Conservation (phyloP, 2,797 vertebrate genomes). For the Poecilia velifera region DNA sequence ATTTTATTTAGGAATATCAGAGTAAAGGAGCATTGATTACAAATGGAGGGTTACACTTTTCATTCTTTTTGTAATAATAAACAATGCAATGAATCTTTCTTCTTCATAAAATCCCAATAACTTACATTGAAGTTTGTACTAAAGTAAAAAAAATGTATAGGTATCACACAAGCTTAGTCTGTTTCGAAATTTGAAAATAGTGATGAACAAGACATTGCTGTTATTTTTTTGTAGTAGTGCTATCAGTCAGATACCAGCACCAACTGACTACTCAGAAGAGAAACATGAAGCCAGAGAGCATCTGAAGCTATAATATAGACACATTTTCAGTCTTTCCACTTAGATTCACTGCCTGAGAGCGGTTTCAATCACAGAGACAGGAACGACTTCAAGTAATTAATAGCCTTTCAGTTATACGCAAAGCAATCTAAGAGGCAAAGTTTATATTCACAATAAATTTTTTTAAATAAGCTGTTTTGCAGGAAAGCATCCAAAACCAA, state of each 20-base stretch:
- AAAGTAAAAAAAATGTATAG: neutral
- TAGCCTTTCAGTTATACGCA: conserved; percentile 46
- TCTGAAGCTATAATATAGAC: conserved; percentile 43
- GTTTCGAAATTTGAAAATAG: conserved; percentile 16
- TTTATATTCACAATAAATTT: conserved; percentile 27
- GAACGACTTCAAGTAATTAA: conserved; percentile 59
- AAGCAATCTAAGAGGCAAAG: conserved; percentile 47
- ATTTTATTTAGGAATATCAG: neutral
- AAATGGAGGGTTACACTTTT: neutral
- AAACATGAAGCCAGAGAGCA: conserved; percentile 50
- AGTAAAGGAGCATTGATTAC: neutral
- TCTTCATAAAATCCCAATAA: neutral
- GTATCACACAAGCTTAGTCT: conserved; percentile 6
- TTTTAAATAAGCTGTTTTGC: neutral
- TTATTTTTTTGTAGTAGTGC: conserved; percentile 27
- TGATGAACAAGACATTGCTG: conserved; percentile 14
- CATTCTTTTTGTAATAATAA: neutral
- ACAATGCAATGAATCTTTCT: neutral
- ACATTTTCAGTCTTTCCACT: conserved; percentile 50
- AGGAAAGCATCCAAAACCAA: neutral
- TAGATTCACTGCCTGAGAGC: conserved; percentile 51
- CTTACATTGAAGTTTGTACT: neutral
- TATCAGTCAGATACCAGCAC: conserved; percentile 55
- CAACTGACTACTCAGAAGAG: conserved; percentile 48
- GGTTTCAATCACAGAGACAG: conserved; percentile 42